Base-by-base conservation (phyloP, 2,888 invertebrate species). In the Amaurobius ferox region DNA sequence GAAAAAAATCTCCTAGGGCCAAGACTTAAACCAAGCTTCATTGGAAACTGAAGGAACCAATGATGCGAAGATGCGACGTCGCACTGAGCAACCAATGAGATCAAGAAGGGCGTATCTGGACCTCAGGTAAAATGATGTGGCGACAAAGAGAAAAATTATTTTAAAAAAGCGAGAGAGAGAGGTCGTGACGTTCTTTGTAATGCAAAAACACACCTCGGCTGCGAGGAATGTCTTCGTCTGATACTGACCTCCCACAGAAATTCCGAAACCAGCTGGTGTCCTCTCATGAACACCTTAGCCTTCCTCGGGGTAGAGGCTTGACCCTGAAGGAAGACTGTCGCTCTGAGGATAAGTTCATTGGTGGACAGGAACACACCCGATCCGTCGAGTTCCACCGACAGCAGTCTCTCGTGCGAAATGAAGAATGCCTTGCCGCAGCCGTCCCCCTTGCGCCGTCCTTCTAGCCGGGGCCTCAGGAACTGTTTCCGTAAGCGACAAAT, bases 201-300 rank as follows among this genome's bases (percentile, higher is more conserved):
- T n/a, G n/a, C n/a, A n/a, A n/a, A n/a, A n/a, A n/a, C n/a, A n/a
- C n/a, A n/a, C n/a, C n/a, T n/a, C n/a, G n/a, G n/a, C n/a, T n/a
- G n/a, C n/a, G n/a, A n/a, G n/a, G n/a, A n/a, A n/a, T n/a, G n/a
- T n/a, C n/a, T n/a, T n/a, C n/a, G 9, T 48, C 23, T 48, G n/a
- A 0, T 1, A 13, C 71, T 83, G 11, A 83, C 83, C 28, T 80
- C 35, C 90, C 90, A 90, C 11, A 88, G 78, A 66, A 86, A 89
- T 61, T 90, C 89, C 6, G 89, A 88, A 11, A 90, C 89, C n/a
- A 90, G 30, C n/a, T 89, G 88, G 55, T 89, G 89, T 30, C 89
- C 89, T 32, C 83, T 79, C 85, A 89, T 89, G 19, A 76, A 79
- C 11, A 87, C 80, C 2, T 74, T 55, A 0, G 89, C 88, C 66